Conservation (phyloP, 2,113 vertebrate species). For the Natator depressus region DNA sequence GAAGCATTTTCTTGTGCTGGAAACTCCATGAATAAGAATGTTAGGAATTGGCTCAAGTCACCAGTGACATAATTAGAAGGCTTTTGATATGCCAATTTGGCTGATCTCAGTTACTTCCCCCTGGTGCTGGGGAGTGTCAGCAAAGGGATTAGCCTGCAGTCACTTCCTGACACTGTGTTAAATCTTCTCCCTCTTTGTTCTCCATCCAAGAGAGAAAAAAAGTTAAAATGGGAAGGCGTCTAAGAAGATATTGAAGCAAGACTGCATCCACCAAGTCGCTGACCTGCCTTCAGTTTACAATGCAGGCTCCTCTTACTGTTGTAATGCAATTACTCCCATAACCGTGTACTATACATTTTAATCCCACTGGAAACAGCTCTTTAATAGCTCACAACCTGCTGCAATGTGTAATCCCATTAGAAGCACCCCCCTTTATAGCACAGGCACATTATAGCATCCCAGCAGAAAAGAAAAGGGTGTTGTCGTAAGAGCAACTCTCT, state of each 20-base stretch:
- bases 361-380: slow-evolving; percentile 76
- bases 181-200: slow-evolving; percentile 74
- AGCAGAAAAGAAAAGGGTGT: slow-evolving; percentile 52
- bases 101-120: slow-evolving; percentile 73
- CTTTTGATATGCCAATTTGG: slow-evolving; percentile 77
- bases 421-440: slow-evolving; percentile 62
- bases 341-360: slow-evolving; percentile 75
- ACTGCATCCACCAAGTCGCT: slow-evolving; percentile 17
- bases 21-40: slow-evolving; percentile 73
- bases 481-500: not conserved
- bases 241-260: slow-evolving; percentile 53
- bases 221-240: slow-evolving; percentile 66
- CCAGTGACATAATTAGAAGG: slow-evolving; percentile 76
- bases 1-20: slow-evolving; percentile 59
- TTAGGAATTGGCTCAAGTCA: slow-evolving; percentile 70
- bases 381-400: slow-evolving; percentile 70
- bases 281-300: slow-evolving; percentile 65
- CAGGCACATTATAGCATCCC: slow-evolving; percentile 40
- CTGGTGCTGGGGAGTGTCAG: slow-evolving; percentile 74
- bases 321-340: slow-evolving; percentile 64
- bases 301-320: slow-evolving; percentile 66
- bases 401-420: slow-evolving; percentile 77
- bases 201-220: slow-evolving; percentile 69
- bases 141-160: slow-evolving; percentile 74
- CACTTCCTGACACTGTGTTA: slow-evolving; percentile 77